Percentiles rank a stretch among this genome's conserved stretches.
phyloP scores from a whole-genome alignment of 2,888 invertebrate genomes.

The Amphipoea oculea region DNA sequence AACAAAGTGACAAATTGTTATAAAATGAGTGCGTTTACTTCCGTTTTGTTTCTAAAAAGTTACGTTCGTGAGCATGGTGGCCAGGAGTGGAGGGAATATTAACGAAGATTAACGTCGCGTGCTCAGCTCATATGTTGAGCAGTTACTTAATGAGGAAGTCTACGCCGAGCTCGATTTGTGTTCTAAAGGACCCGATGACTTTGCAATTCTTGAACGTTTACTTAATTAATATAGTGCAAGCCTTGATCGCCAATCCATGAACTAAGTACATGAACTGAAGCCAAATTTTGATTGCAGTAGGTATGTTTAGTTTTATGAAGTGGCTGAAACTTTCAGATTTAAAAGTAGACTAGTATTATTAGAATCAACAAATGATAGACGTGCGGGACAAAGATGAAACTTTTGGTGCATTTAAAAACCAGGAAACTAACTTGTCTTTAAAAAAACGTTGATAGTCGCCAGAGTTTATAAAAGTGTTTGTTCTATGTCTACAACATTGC shows the following conservation, averaged over 20 bases:
- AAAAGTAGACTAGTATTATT: background rate
- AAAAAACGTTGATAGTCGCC: background rate
- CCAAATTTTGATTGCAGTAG: background rate
- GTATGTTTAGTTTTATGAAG: background rate
- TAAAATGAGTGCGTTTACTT: constrained; percentile 15
- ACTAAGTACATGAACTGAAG: background rate
- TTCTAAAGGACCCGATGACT: constrained; percentile 15
- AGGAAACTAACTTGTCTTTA: no score
- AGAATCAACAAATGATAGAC: background rate
- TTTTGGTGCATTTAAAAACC: background rate
- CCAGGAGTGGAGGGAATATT: constrained; percentile 43
- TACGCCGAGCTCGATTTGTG: constrained; percentile 7
- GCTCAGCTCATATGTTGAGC: constrained; percentile 27
- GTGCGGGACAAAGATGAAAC: background rate
- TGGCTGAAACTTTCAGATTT: background rate
- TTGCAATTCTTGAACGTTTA: constrained; percentile 9
- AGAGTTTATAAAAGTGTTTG: background rate
- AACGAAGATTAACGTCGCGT: constrained; percentile 40
- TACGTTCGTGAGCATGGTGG: constrained; percentile 21
- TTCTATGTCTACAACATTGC: background rate
- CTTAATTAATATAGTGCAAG: background rate
- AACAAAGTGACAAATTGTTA: constrained; percentile 35
- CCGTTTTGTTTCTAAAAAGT: constrained; percentile 36
- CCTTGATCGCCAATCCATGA: background rate
- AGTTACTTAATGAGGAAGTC: constrained; percentile 24